A percentile compares a stretch with the other conserved stretches of the same genome.
phyloP scores from a whole-genome alignment of 2,797 vertebrate genomes.

The Danionella dracula region DNA sequence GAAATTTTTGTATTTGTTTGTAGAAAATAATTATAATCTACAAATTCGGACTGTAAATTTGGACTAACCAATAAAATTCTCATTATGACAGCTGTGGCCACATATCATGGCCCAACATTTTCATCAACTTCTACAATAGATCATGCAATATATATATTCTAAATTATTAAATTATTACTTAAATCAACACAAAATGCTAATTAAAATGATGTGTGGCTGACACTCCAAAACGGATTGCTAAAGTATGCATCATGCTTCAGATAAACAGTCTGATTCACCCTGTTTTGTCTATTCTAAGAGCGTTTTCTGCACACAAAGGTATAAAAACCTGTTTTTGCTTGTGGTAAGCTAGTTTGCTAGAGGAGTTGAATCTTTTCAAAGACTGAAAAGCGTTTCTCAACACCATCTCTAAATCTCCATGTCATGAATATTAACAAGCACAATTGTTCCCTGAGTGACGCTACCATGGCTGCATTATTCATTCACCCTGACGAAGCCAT shows the following conservation, averaged over 20 bases:
- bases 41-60: too few species aligned
- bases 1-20: too few species aligned
- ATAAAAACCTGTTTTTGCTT: slow-evolving; percentile 9
- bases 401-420: slow-evolving; percentile 33
- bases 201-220: too few species aligned
- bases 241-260: not conserved
- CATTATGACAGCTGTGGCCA: too few species aligned
- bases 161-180: too few species aligned
- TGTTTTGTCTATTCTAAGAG: not conserved
- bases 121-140: too few species aligned
- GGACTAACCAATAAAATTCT: too few species aligned
- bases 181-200: too few species aligned
- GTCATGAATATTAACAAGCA: slow-evolving; percentile 52
- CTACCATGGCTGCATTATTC: slow-evolving; percentile 44
- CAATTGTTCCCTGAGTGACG: slow-evolving; percentile 44
- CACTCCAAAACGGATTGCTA: too few species aligned
- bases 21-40: too few species aligned
- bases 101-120: too few species aligned
- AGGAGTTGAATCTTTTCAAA: slow-evolving; percentile 19
- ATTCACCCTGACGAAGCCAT: slow-evolving; percentile 30
- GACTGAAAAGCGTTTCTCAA: slow-evolving; percentile 36
- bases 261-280: not conserved
- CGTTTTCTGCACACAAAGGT: not conserved
- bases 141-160: too few species aligned
- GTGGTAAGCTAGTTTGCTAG: slow-evolving; percentile 16